phyloP scores from a whole-genome alignment of 2,797 vertebrate species.

The Sphenopsis melanotis region DNA sequence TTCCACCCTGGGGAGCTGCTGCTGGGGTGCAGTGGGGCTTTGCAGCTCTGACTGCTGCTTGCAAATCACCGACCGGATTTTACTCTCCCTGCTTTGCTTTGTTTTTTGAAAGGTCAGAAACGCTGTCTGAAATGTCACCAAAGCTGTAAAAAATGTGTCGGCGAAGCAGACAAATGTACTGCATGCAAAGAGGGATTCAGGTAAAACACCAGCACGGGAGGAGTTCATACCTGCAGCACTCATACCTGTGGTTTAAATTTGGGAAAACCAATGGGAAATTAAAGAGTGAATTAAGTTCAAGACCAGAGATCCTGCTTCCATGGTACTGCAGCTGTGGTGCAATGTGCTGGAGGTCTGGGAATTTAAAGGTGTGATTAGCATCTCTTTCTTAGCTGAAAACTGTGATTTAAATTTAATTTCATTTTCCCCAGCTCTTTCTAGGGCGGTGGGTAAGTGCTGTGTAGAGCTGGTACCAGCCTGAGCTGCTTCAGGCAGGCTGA shows the following conservation, averaged over 20 bases:
- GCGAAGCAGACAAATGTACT: conserved; percentile 81
- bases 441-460: background rate
- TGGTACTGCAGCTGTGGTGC: background rate
- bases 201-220: conserved; percentile 53
- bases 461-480: background rate
- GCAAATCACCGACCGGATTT: background rate
- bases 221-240: background rate
- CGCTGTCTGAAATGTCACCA: conserved; percentile 84
- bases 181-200: conserved; percentile 86
- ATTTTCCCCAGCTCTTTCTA: background rate
- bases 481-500: background rate
- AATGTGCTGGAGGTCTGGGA: background rate
- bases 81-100: background rate
- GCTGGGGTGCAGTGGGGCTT: background rate
- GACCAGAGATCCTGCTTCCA: background rate
- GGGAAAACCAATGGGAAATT: background rate
- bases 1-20: background rate
- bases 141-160: conserved; percentile 81
- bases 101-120: conserved; percentile 79
- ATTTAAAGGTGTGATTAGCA: background rate
- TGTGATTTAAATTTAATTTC: background rate
- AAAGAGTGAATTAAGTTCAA: background rate
- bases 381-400: background rate
- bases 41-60: background rate
- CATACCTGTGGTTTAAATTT: background rate